Conservation (phyloP, 2,797 vertebrate genomes). For the Chelon labrosus region DNA sequence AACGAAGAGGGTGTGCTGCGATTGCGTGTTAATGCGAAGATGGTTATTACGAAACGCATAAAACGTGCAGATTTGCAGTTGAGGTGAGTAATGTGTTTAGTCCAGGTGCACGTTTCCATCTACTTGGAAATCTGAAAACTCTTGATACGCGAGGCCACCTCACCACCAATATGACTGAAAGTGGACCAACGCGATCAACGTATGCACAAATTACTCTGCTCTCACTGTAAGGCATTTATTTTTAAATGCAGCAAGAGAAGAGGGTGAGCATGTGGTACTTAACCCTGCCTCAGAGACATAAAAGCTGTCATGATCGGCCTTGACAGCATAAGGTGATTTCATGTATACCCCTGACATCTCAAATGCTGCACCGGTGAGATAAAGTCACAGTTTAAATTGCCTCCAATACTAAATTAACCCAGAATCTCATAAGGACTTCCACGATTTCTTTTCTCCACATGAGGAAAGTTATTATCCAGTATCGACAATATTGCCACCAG, state of each 20-base stretch:
- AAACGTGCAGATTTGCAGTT: neutral
- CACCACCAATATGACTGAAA: too few relatives aligned
- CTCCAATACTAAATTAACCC: slow-evolving; percentile 65
- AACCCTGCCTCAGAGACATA: slow-evolving; percentile 40
- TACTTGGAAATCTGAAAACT: neutral
- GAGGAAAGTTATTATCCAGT: slow-evolving; percentile 65
- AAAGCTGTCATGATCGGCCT: slow-evolving; percentile 29
- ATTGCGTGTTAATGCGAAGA: neutral
- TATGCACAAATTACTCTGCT: slow-evolving; percentile 5
- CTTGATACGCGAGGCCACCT: too few relatives aligned
- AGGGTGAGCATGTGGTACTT: slow-evolving; percentile 34
- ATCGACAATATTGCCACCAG: slow-evolving; percentile 45
- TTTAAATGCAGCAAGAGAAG: neutral
- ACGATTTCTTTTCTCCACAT: slow-evolving; percentile 61
- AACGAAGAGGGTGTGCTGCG: neutral
- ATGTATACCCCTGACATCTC: slow-evolving; percentile 45
- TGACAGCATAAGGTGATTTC: slow-evolving; percentile 45
- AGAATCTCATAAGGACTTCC: slow-evolving; percentile 62
- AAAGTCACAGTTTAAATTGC: slow-evolving; percentile 61
- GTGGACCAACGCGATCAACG: neutral
- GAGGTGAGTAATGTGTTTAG: neutral
- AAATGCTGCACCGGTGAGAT: slow-evolving; percentile 58
- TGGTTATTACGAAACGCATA: neutral
- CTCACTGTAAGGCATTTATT: slow-evolving; percentile 20
- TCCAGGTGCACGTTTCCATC: neutral